These are phyloP conservation scores for Lagorchestes hirsutus DNA, from an alignment of 2,797 vertebrate genomes.

Conservation along the genomic window DNA sequence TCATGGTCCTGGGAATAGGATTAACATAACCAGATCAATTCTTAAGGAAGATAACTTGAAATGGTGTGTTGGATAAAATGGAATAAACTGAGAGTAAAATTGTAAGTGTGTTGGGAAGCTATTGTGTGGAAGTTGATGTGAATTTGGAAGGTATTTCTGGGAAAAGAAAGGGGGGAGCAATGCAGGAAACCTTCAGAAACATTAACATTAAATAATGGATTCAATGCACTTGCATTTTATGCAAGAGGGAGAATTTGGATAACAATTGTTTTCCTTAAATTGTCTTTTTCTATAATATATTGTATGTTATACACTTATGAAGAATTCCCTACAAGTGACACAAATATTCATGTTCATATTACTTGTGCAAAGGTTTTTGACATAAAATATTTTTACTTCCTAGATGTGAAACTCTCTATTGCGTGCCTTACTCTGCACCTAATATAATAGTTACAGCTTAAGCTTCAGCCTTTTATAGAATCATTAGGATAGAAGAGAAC, in stretches of 20 bases:
- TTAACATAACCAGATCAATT: background rate
- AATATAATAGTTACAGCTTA: constrained; percentile 29
- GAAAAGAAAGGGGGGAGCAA: background rate
- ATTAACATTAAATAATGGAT: background rate
- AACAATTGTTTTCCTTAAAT: background rate
- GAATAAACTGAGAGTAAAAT: background rate
- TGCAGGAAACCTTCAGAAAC: background rate
- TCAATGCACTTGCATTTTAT: background rate
- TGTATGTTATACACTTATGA: background rate
- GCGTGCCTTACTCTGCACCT: background rate
- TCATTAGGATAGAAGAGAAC: constrained; percentile 11
- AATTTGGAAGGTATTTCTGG: background rate
- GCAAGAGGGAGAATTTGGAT: background rate
- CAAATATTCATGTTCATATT: constrained; percentile 43
- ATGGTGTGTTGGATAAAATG: background rate
- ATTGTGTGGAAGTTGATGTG: background rate
- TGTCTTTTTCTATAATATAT: background rate
- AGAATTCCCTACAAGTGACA: constrained; percentile 33
- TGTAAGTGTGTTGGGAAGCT: background rate
- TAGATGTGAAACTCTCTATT: constrained; percentile 35
- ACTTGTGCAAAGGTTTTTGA: constrained; percentile 40
- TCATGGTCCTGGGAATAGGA: background rate
- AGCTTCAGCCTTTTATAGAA: constrained; percentile 18
- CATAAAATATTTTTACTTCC: constrained; percentile 54
- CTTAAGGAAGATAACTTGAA: background rate